Evolutionary conservation across 2,113 vertebrate species (phyloP).

Genomic region (Spizaetus ornatus): DNA sequence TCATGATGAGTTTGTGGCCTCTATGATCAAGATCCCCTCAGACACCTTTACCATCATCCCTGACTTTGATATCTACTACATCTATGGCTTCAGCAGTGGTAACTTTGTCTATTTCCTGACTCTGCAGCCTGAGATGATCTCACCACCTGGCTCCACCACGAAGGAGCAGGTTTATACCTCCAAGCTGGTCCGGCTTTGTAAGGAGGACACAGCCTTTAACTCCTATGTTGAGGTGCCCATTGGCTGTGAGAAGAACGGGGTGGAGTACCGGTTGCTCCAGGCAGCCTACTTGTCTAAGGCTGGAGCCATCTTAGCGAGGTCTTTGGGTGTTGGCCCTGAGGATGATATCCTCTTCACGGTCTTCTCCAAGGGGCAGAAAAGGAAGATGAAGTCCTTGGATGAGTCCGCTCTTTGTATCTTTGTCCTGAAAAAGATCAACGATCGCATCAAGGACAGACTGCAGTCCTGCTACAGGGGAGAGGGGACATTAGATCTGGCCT

Average conservation of each 20-base stretch:
- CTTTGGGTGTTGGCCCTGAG: conserved; percentile 82
- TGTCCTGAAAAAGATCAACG: conserved; percentile 91
- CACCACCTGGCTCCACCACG: conserved; percentile 85
- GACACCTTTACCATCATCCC: conserved; percentile 97
- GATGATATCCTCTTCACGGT: conserved; percentile 93
- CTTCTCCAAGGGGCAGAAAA: conserved; percentile 98
- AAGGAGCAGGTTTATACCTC: conserved; percentile 97
- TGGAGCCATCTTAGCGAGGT: conserved; percentile 85
- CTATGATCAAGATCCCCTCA: conserved; percentile 98
- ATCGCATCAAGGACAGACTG: conserved; percentile 93
- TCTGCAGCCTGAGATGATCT: conserved; percentile 95
- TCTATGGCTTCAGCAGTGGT: conserved; percentile 95
- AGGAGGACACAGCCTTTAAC: conserved; percentile 95
- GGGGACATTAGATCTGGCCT: conserved; percentile 94
- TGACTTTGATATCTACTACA: conserved; percentile 97
- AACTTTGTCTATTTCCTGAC: conserved; percentile 98
- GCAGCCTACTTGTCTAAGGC: conserved; percentile 95
- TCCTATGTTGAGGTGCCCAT: conserved; percentile 97
- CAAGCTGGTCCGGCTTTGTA: conserved; percentile 94
- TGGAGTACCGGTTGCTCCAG: conserved; percentile 94
- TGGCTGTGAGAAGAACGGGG: conserved; percentile 88
- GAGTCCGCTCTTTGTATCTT: conserved; percentile 96
- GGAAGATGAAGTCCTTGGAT: conserved; percentile 90
- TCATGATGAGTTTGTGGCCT: conserved; percentile 97
- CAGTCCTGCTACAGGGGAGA: conserved; percentile 98